phyloP scores from a whole-genome alignment of 2,113 vertebrate genomes.

The Cervus canadensis region DNA sequence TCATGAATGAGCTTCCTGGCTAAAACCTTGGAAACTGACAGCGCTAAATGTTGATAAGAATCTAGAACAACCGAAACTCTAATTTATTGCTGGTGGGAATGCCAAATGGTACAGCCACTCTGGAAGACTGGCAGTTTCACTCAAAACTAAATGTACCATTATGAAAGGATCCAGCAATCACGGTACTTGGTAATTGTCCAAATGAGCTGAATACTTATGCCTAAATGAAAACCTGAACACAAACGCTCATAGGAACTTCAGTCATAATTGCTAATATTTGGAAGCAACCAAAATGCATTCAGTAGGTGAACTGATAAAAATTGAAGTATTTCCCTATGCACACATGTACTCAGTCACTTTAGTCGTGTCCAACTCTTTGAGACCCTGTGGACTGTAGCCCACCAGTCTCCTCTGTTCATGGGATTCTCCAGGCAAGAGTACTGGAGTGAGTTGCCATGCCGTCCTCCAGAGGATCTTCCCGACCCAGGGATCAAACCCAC shows the following conservation, averaged over 20 bases:
- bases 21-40: not conserved
- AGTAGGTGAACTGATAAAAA: not conserved
- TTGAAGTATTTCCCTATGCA: no score
- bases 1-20: not conserved
- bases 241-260: not conserved
- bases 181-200: not conserved
- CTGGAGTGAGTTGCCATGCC: not conserved
- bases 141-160: not conserved
- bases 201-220: not conserved
- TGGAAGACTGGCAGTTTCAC: not conserved
- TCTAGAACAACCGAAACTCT: not conserved
- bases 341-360: not conserved
- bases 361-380: not conserved
- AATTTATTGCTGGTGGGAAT: not conserved
- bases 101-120: not conserved
- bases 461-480: rapidly evolving
- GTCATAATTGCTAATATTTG: not conserved
- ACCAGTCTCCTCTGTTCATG: not conserved
- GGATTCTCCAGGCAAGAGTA: not conserved
- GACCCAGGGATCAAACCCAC: not conserved
- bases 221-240: not conserved
- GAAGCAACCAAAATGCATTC: not conserved
- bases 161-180: not conserved
- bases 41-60: not conserved
- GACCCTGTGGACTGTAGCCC: not conserved